phyloP scores from a whole-genome alignment of 1,140 invertebrate genomes.

The Leptinotarsa defecta region DNA sequence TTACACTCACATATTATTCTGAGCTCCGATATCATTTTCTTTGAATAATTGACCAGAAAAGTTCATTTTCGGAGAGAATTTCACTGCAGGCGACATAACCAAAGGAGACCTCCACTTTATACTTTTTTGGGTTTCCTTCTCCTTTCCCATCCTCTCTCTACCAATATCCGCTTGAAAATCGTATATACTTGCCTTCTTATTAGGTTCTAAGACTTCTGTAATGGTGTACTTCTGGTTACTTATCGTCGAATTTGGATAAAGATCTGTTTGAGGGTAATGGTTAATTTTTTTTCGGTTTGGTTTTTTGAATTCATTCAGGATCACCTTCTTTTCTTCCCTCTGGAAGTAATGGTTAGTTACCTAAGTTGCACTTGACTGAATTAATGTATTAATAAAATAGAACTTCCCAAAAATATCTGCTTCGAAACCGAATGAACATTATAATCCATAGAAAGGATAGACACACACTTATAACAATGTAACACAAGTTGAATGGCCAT shows the following conservation, averaged over 20 bases:
- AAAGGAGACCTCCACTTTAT: slow-evolving; percentile 45
- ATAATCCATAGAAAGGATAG: too few species aligned
- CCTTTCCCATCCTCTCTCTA: neutral
- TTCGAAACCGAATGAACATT: too few species aligned
- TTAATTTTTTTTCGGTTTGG: slow-evolving; percentile 13
- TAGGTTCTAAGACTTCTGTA: neutral
- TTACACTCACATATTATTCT: neutral
- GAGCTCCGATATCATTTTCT: neutral
- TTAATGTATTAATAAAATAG: too few species aligned
- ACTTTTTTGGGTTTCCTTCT: slow-evolving; percentile 25
- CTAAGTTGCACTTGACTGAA: too few species aligned
- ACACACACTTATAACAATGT: too few species aligned
- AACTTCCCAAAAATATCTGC: too few species aligned
- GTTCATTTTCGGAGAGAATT: slow-evolving; percentile 37
- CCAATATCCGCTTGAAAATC: slow-evolving; percentile 1
- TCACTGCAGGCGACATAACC: slow-evolving; percentile 38
- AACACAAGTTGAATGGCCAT: too few species aligned
- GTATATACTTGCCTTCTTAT: neutral
- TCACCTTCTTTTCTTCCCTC: neutral
- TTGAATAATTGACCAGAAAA: neutral
- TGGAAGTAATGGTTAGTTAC: neutral
- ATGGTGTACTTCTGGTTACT: neutral
- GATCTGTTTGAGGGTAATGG: neutral
- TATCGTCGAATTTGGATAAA: slow-evolving; percentile 15
- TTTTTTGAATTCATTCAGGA: slow-evolving; percentile 9